A percentile compares a stretch with the other conserved stretches of the same genome.
phyloP scores from a whole-genome alignment of 2,797 vertebrate genomes.

The Streptopelia turtur region DNA sequence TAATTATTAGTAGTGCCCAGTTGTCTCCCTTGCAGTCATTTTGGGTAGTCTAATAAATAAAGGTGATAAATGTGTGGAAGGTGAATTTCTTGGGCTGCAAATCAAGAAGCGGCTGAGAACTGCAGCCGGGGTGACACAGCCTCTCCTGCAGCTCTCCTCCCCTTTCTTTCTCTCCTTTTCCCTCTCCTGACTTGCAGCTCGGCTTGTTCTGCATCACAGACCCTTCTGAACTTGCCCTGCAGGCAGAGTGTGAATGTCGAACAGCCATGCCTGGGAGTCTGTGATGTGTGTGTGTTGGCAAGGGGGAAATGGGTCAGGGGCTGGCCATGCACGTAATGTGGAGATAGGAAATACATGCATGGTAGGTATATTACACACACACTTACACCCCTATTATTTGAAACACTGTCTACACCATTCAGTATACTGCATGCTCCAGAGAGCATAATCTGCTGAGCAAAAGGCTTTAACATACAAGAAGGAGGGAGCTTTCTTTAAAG shows the following conservation, averaged over 20 bases:
- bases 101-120: background rate
- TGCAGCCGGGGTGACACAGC: background rate
- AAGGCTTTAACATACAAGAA: slow-evolving; percentile 19
- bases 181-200: background rate
- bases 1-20: background rate
- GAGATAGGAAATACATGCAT: background rate
- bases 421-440: background rate
- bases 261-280: background rate
- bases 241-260: background rate
- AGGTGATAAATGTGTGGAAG: background rate
- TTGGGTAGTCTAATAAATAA: background rate
- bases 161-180: background rate
- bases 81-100: background rate
- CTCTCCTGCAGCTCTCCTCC: background rate
- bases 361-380: background rate
- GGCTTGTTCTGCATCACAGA: background rate
- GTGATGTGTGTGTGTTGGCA: background rate
- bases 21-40: background rate
- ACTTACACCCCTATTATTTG: background rate
- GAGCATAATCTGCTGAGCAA: background rate
- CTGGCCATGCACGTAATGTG: rapidly evolving
- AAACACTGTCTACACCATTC: background rate
- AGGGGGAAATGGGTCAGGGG: background rate
- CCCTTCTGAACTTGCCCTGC: background rate
- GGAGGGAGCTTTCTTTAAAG: background rate